Evolutionary conservation across 2,797 vertebrate species (phyloP).

Genomic region (Gallirallus australis): DNA sequence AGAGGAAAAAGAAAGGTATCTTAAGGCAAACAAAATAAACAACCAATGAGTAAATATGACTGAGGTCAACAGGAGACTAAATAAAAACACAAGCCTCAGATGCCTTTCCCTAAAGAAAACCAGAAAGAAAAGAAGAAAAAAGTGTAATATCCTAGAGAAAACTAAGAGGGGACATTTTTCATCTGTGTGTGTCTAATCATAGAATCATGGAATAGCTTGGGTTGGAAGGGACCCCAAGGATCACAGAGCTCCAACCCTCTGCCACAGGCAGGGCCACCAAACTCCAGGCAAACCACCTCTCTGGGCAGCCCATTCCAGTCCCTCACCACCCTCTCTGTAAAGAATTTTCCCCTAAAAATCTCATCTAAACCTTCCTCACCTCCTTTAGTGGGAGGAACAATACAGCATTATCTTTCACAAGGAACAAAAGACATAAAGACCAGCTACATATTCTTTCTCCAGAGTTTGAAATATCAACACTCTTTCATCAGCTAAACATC

Average conservation of each 20-base stretch:
- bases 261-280: no score
- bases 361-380: neutral
- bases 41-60: accelerated
- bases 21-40: conserved; percentile 16
- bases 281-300: no score
- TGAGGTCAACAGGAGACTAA: neutral
- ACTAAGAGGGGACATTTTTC: neutral
- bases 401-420: neutral
- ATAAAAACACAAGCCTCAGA: neutral
- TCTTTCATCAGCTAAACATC: neutral
- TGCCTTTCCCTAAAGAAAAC: neutral
- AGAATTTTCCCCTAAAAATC: no score
- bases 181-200: neutral
- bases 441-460: neutral
- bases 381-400: neutral
- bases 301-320: no score
- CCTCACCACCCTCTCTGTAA: no score
- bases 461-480: neutral
- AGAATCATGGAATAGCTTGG: no score
- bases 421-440: neutral
- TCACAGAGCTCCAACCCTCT: no score
- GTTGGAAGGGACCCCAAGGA: no score
- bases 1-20: neutral
- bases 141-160: neutral
- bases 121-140: neutral